Evolutionary conservation across 2,888 invertebrate species (phyloP), one percentile per base, ranked within the genome.

Genomic region (Epinotia nisella): DNA sequence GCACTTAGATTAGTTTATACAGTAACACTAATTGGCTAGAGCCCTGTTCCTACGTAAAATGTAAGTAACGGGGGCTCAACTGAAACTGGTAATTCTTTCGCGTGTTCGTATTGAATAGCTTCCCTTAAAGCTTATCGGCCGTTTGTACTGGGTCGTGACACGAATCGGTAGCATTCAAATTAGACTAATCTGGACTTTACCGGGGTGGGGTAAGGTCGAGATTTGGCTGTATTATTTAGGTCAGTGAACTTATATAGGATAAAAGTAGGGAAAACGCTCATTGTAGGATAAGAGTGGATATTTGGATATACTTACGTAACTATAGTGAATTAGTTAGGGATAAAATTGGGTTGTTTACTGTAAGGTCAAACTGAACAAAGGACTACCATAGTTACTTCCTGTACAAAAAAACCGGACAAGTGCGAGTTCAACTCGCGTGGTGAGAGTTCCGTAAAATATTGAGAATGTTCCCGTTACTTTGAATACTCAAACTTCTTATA

Each of bases 91-190:
- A 19, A 45, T 7, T 10, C 39, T 70, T 45, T 71, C 24, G 58
- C 59, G 60, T 60, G 60, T 64, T 49, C 9, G 41, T 67, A 61
- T 61, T 41, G 51, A 66, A 71, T 29, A 51, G 66, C 66, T n/a
- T 53, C 65, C 65, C 56, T 70, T 71, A 67, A 66, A 45, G 60
- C 71, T 71, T 71, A 71, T 71, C 71, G 66, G 29, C 45, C 15
- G 41, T 55, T 67, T 67, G 66, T 71, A 71, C 66, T 55, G 51
- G 60, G 10, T 35, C 66, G 60, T 53, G 41, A 53, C 71, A 67
- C 60, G 71, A 67, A 66, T 67, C 51, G 19, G 45, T 35, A 15
- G 53, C 0, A 19, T 2, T 11, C 35, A 11, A 29, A 35, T 60
- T 11, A 13, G 7, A 0, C 9, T 10, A 29, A 66, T 24, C 13